Evolutionary conservation across 1,140 invertebrate genomes (phyloP).

Genomic region (Antheraea mylitta): DNA sequence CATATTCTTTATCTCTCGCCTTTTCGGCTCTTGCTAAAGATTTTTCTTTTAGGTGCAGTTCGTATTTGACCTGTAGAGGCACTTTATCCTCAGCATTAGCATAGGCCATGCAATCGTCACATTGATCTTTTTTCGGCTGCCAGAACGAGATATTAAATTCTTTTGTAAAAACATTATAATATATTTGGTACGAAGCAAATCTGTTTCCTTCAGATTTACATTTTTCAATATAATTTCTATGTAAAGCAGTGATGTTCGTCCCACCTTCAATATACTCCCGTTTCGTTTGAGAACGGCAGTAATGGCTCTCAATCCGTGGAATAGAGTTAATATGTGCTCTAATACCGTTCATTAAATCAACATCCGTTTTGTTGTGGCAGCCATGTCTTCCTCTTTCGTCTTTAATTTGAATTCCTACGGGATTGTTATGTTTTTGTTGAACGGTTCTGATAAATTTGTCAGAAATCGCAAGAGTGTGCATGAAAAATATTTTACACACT

Average conservation of each 20-base stretch:
- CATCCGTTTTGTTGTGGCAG: conserved; percentile 11
- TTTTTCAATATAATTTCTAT: no score
- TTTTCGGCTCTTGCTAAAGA: no score
- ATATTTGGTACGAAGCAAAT: no score
- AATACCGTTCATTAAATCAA: conserved; percentile 14
- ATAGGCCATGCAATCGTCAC: conserved; percentile 1
- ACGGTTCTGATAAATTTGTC: conserved; percentile 6
- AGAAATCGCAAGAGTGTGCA: conserved; percentile 10
- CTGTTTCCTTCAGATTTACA: no score
- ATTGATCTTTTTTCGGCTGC: no score
- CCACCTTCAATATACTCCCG: conserved; percentile 23
- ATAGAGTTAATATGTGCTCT: conserved; percentile 25
- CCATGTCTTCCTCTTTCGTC: conserved; percentile 21
- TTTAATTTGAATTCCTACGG: conserved; percentile 1
- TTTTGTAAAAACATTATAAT: no score
- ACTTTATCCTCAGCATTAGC: no score
- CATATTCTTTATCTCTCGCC: no score
- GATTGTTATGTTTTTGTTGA: conserved; percentile 2
- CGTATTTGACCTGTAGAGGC: no score
- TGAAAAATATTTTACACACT: conserved; percentile 16
- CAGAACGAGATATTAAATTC: no score
- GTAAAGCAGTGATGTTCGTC: conserved; percentile 15
- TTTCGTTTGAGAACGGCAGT: conserved; percentile 18
- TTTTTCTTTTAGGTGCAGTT: no score
- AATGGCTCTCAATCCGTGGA: conserved; percentile 23